Evolutionary conservation across 2,888 invertebrate genomes (phyloP).

Genomic region (Cheilosia impressa): DNA sequence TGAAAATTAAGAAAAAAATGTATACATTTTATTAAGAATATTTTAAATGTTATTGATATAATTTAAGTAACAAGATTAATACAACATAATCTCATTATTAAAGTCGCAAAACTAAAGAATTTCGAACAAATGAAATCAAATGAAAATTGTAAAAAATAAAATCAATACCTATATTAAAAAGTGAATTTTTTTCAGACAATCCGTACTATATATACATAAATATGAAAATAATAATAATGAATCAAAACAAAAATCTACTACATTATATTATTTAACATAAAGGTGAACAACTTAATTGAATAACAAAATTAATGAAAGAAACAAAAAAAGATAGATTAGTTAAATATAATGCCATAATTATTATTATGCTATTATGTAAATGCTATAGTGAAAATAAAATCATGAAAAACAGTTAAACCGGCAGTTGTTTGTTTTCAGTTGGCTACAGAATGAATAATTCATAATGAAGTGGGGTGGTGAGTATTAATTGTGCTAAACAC

Average conservation of each 20-base stretch:
- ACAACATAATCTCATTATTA: slow-evolving; percentile 78
- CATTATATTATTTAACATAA: slow-evolving; percentile 65
- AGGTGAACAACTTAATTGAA: slow-evolving; percentile 69
- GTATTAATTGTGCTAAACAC: neutral
- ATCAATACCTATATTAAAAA: slow-evolving; percentile 60
- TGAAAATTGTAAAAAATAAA: slow-evolving; percentile 57
- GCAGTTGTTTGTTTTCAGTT: slow-evolving; percentile 7
- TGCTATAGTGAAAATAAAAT: slow-evolving; percentile 76
- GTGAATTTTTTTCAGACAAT: slow-evolving; percentile 78
- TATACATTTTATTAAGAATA: slow-evolving; percentile 73
- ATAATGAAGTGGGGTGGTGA: neutral
- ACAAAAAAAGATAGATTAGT: slow-evolving; percentile 62
- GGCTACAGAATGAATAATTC: neutral
- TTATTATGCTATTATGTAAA: slow-evolving; percentile 76
- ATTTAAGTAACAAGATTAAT: slow-evolving; percentile 67
- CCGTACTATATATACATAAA: slow-evolving; percentile 74
- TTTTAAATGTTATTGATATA: slow-evolving; percentile 72
- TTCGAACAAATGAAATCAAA: slow-evolving; percentile 75
- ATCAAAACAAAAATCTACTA: slow-evolving; percentile 65
- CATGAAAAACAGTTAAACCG: slow-evolving; percentile 70
- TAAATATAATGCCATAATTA: slow-evolving; percentile 75
- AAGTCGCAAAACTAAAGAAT: slow-evolving; percentile 77
- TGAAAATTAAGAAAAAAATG: slow-evolving; percentile 79
- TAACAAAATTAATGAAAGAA: slow-evolving; percentile 36
- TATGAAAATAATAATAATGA: slow-evolving; percentile 67